These are phyloP conservation scores for Neotoma lepida DNA, from an alignment of 2,113 vertebrate species.

Conservation along the genomic window DNA sequence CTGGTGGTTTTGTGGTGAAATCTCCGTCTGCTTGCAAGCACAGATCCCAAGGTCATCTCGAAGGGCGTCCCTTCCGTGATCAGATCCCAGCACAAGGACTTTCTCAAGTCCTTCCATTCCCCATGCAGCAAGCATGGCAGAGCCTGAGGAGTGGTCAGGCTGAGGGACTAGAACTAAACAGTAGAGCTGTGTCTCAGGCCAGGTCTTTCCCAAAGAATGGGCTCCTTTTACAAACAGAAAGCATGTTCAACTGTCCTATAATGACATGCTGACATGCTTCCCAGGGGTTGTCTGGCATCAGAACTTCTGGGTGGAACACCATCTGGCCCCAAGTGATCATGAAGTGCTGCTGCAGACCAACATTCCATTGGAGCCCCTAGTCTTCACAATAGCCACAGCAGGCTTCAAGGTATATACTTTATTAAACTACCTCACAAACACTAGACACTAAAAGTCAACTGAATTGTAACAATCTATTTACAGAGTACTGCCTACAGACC, in stretches of 20 bases:
- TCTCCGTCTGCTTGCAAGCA: not conserved
- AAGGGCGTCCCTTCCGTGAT: not conserved
- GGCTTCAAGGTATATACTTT: constrained; percentile 63
- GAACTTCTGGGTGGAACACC: not conserved
- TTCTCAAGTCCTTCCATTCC: not conserved
- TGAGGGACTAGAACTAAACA: not conserved
- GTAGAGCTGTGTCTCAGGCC: not conserved
- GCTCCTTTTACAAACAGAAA: not conserved
- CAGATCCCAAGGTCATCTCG: not conserved
- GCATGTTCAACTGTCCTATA: not conserved
- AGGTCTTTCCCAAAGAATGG: not conserved
- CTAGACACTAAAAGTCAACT: constrained; percentile 59
- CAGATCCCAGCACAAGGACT: not conserved
- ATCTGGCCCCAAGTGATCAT: not conserved
- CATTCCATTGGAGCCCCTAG: not conserved
- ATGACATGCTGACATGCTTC: not conserved
- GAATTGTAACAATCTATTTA: constrained; percentile 55
- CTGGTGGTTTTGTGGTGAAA: not conserved
- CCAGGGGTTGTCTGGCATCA: not conserved
- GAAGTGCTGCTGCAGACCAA: not conserved
- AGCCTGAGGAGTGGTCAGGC: not conserved
- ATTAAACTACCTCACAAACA: constrained; percentile 68
- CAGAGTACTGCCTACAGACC: constrained; percentile 25
- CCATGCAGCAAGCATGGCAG: rapidly evolving
- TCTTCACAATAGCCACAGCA: constrained; percentile 34